phyloP scores from a whole-genome alignment of 2,888 invertebrate species.

The Choristoneura rosaceana region DNA sequence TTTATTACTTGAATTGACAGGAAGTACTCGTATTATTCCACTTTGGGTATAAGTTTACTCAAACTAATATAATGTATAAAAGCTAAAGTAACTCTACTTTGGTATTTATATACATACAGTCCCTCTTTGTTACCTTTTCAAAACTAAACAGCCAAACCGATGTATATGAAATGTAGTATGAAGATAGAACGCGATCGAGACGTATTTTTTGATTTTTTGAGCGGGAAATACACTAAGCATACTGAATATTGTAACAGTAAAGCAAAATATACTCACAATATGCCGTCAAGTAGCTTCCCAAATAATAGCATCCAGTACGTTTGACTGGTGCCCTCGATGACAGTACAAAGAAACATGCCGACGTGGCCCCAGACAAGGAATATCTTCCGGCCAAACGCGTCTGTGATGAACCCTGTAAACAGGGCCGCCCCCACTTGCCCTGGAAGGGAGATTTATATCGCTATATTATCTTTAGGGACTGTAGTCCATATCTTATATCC shows the following conservation, averaged over 20 bases:
- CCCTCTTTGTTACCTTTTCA: too few relatives aligned
- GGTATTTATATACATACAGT: too few relatives aligned
- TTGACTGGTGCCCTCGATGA: conserved; percentile 64
- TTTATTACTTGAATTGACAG: neutral
- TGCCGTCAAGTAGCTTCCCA: conserved; percentile 61
- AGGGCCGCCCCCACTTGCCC: conserved; percentile 63
- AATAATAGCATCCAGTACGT: conserved; percentile 60
- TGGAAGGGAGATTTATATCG: conserved; percentile 46
- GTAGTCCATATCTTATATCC: neutral
- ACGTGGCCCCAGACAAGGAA: conserved; percentile 61
- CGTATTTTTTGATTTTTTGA: too few relatives aligned
- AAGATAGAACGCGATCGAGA: too few relatives aligned
- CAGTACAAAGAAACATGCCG: conserved; percentile 55
- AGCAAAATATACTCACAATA: conserved; percentile 54
- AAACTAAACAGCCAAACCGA: too few relatives aligned
- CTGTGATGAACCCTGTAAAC: conserved; percentile 62
- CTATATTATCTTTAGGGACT: neutral
- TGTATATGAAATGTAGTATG: too few relatives aligned
- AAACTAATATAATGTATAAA: too few relatives aligned
- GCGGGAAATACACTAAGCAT: too few relatives aligned
- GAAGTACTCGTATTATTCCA: neutral
- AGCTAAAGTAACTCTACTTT: too few relatives aligned
- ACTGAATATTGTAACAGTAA: neutral
- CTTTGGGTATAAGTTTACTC: too few relatives aligned
- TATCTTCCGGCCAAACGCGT: conserved; percentile 63